Percentiles rank a stretch among this genome's conserved stretches.
Evolutionary conservation across 1,140 invertebrate genomes (phyloP).

Genomic region (Calliopsis andreniformis): DNA sequence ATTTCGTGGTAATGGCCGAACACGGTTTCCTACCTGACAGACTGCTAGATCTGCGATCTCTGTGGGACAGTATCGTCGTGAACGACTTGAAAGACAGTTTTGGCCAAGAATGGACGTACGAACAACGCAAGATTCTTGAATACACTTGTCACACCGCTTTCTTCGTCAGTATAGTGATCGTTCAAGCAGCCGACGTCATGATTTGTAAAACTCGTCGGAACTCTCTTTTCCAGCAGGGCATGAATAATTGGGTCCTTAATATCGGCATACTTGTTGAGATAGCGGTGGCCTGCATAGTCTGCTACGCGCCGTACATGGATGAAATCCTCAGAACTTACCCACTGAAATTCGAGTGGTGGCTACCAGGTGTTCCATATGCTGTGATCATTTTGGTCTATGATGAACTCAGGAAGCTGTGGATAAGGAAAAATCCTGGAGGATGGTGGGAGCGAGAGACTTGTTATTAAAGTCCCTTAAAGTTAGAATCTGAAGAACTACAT

Average conservation of each 20-base stretch:
- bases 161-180: conserved; percentile 90
- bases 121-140: conserved; percentile 87
- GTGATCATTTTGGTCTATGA: conserved; percentile 89
- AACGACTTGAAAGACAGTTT: conserved; percentile 90
- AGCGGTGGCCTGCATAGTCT: conserved; percentile 84
- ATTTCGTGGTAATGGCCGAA: conserved; percentile 93
- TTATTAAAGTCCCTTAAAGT: conserved; percentile 82
- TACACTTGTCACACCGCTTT: conserved; percentile 91
- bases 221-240: conserved; percentile 89
- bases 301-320: conserved; percentile 87
- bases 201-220: conserved; percentile 91
- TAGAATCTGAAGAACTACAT: too few species aligned
- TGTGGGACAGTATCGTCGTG: conserved; percentile 88
- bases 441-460: conserved; percentile 92
- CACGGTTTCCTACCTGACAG: conserved; percentile 88
- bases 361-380: conserved; percentile 88
- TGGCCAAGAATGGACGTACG: conserved; percentile 89
- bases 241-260: conserved; percentile 89
- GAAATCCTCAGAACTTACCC: conserved; percentile 83
- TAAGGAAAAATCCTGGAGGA: conserved; percentile 87
- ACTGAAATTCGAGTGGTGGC: conserved; percentile 86
- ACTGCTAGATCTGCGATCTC: conserved; percentile 86
- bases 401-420: conserved; percentile 87
- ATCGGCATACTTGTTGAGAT: conserved; percentile 87
- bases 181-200: conserved; percentile 90